Conservation (phyloP, 2,797 vertebrate species). For the Miichthys miiuy region DNA sequence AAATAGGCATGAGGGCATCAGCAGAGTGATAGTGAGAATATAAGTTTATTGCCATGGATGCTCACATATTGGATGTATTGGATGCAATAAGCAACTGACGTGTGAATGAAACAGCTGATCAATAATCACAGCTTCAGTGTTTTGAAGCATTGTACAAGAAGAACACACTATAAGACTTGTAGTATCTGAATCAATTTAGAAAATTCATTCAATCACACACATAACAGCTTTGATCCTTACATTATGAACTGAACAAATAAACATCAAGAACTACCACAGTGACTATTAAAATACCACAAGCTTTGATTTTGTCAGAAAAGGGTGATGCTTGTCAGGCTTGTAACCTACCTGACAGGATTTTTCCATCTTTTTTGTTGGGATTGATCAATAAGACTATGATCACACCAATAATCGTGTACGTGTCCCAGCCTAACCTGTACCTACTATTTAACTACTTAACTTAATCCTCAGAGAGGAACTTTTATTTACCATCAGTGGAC, state of each 20-base stretch:
- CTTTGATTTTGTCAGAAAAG: not conserved
- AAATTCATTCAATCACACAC: not conserved
- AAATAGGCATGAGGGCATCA: not conserved
- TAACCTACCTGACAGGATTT: not conserved
- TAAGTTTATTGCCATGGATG: no score
- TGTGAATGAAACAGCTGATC: not conserved
- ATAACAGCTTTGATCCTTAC: not conserved
- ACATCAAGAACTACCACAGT: not conserved
- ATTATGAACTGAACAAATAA: not conserved
- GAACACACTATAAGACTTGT: not conserved
- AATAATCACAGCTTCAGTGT: not conserved
- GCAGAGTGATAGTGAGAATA: not conserved
- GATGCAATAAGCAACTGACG: not conserved
- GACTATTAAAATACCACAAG: not conserved
- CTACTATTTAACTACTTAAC: constrained; percentile 19
- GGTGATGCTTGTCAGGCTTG: not conserved
- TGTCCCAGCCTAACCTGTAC: constrained; percentile 17
- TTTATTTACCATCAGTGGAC: constrained; percentile 26
- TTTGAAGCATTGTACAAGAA: not conserved
- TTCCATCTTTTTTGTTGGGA: constrained; percentile 30
- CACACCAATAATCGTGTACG: constrained; percentile 6
- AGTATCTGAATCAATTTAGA: no score
- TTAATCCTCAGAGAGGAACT: constrained; percentile 16
- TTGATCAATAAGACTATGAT: constrained; percentile 3
- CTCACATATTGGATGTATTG: not conserved